Base-by-base conservation (phyloP, 2,888 invertebrate genomes). In the Uropetala carovei region DNA sequence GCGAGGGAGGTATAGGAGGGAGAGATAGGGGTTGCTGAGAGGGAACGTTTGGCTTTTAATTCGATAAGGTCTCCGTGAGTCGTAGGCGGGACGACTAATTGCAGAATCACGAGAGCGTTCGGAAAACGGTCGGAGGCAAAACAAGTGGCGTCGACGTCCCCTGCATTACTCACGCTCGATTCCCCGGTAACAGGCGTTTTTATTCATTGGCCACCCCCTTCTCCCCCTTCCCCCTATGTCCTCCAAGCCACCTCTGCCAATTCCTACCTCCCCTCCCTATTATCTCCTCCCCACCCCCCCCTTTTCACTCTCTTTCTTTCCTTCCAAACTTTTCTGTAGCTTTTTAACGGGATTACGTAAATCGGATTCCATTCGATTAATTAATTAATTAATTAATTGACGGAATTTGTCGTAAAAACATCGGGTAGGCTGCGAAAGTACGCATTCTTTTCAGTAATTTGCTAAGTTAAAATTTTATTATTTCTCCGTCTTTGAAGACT, bases 171-270 rank as follows among this genome's bases (percentile, higher is more conserved):
- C 22, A 22, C 68, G 68, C 22, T 68, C 75, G 75, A 75, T 75
- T 75, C 22, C 27, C 75, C 75, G 75, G 22, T 75, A 75, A 75
- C 75, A 75, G 75, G 75, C 27, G 75, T 27, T 75, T 75, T 75
- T 75, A 22, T 27, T 75, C 75, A 22, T 27, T 75, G 22, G 68
- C n/a, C 22, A 18, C 64, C 64, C 60, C 18, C 60, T 13, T 13
- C n/a, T 43, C 43, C 43, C 5, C 43, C 43, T 3, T 5, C 43
- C 43, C 1, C 3, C 43, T 5, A 43, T 43, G 43, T 43, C 3
- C 43, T 5, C 43, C 43, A 43, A n/a, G 43, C 43, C 14, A 16
- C 68, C n/a, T 68, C n/a, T 68, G 18, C 68, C 68, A 68, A 68
- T 68, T 43, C 43, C 43, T 43, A 16, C 68, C 68, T 68, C 22